Base-by-base conservation (phyloP, 2,797 vertebrate species). In the Galago senegalensis region DNA sequence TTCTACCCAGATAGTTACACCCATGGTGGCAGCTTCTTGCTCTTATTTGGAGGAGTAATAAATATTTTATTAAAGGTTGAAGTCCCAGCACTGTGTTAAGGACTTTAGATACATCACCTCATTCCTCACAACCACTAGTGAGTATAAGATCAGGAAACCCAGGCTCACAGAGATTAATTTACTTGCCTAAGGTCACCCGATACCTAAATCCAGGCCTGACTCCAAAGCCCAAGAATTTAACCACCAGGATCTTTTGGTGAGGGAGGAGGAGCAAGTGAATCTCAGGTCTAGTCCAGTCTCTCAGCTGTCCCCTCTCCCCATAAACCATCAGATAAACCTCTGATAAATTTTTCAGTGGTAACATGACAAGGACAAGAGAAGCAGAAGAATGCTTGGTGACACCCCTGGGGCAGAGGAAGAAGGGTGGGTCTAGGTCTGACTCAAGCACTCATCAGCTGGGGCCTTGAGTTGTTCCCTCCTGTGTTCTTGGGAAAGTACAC, bases 11-110 rank as follows among this genome's bases (percentile, higher is more conserved):
- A 53, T 60, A 37, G n/a, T 31, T 37, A 72, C 1, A 7, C 7
- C 7, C 11, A 7, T 0, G 27, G 31, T 91, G 17, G 49, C 23
- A 69, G 13, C 4, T 72, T 23, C 37, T 43, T 67, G n/a, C 34
- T 46, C 8, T 1, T 40, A 69, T 49, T 34, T 75, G 23, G 58
- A 40, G 12, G 61, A 82, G 7, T 25, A 43, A 85, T 37, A 60
- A 77, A 16, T 23, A 37, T 34, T 58, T 67, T 82, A 49, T 75
- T 89, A 67, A 86, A 92, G 61, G 21, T 11, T 58, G 13, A 86
- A 49, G 27, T 40, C n/a, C 43, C 3, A 2, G 31, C 49, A 87
- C 23, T 1, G 7, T 12, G 29, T 46, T 80, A 53, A 79, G 29
- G 31, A 70, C 56, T 23, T 37, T 2, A 80, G 67, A 65, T 60